These are phyloP conservation scores for Pogonophryne albipinna DNA, from an alignment of 2,797 vertebrate species.

Conservation along the genomic window DNA sequence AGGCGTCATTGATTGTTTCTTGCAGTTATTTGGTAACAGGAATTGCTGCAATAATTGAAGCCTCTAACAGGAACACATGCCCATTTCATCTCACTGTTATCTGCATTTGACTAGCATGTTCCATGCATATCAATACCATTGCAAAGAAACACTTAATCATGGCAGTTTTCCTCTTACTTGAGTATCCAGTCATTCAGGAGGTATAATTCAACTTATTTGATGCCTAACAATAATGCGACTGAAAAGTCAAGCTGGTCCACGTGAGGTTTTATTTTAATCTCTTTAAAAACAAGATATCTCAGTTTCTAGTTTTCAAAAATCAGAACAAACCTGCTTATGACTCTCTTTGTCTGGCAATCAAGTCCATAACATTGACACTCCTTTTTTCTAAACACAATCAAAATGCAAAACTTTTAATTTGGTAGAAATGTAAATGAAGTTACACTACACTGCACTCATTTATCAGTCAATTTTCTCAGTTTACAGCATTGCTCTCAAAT, in stretches of 20 bases:
- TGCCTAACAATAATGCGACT: not conserved
- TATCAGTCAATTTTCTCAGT: not conserved
- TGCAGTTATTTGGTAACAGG: constrained; percentile 9
- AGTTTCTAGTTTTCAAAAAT: not conserved
- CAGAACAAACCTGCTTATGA: too few species aligned
- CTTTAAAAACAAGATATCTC: not conserved
- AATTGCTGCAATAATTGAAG: constrained; percentile 2
- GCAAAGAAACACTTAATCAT: constrained; percentile 1
- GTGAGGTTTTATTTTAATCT: not conserved
- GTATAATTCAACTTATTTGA: not conserved
- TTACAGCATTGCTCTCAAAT: not conserved
- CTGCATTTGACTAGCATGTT: not conserved
- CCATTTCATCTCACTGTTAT: not conserved
- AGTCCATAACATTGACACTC: not conserved
- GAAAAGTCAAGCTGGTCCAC: not conserved
- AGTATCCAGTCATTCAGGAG: not conserved
- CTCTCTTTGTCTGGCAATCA: too few species aligned
- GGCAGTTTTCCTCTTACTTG: not conserved
- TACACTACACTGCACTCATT: not conserved
- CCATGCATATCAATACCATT: not conserved
- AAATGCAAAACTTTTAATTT: not conserved
- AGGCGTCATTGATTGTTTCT: not conserved
- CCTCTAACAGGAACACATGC: constrained; percentile 10
- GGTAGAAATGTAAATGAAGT: not conserved
- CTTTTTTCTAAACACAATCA: not conserved